Percentiles rank a stretch among this genome's conserved stretches.
phyloP scores from a whole-genome alignment of 2,888 invertebrate genomes.

The Lasioglossum pauxillum region DNA sequence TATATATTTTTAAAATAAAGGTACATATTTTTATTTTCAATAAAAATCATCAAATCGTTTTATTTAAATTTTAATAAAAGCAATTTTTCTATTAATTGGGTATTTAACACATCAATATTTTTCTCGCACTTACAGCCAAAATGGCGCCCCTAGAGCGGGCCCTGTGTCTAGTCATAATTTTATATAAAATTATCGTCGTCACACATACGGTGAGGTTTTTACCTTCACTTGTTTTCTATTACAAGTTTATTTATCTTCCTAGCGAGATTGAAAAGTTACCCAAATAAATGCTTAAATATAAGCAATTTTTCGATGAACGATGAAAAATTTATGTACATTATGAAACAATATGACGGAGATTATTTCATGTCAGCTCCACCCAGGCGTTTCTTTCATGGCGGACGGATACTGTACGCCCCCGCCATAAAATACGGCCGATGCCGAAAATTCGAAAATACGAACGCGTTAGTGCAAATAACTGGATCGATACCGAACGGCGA shows the following conservation, averaged over 20 bases:
- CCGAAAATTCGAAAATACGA: conserved; percentile 49
- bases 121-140: no score
- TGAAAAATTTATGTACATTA: background rate
- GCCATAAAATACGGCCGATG: conserved; percentile 8
- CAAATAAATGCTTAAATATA: background rate
- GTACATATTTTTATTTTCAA: no score
- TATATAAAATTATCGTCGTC: no score
- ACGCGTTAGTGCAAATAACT: conserved; percentile 23
- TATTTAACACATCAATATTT: no score
- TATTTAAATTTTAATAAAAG: no score
- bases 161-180: no score
- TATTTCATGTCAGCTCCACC: background rate
- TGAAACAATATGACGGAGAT: background rate
- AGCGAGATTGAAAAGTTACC: background rate
- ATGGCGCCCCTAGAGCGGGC: no score
- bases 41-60: no score
- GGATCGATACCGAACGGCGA: conserved; percentile 43
- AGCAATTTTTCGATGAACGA: background rate
- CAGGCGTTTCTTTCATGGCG: background rate
- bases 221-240: background rate
- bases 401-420: background rate
- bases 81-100: no score
- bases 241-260: background rate
- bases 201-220: no score
- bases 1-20: no score